Base-by-base conservation (phyloP, 2,113 vertebrate species). In the Myanophis thanlyinensis region DNA sequence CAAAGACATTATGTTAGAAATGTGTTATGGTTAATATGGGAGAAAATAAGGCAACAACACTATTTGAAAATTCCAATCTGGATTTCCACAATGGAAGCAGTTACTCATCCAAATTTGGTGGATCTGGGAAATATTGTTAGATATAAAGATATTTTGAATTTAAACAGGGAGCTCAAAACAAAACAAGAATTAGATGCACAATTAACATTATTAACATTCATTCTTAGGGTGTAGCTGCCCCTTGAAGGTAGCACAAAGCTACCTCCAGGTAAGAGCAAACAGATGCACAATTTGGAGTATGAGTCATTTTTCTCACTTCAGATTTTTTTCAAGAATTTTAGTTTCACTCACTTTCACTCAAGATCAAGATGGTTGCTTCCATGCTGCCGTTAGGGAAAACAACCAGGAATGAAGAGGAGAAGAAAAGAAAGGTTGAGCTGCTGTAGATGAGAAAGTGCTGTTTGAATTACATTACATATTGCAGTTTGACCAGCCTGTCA, bases 401-500 rank as follows among this genome's bases (percentile, higher is more conserved):
- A 80, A 80, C 35, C 35, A 35, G 47, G n/a, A 15, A 73, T 40
- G 47, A 18, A 84, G 73, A 13, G 49, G n/a, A 91, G 90, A 27
- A 12, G 22, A 22, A 84, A 30, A 44, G 73, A 85, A 49, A 25
- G 27, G 1, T 6, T 11, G n/a, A 8, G 11, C 23, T 48, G 56
- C 13, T 84, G 44, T 22, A 52, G 5, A 25, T 48, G 25, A 53
- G 22, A 89, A n/a, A 92, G 48, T 54, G 51, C 87, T 1, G 0
- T 51, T 54, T 56, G 90, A 46, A 89, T 4, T 88, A 35, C 30
- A 89, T 4, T 88, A 35, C 30, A 86, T 92, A 88, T 35, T 93
- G n/a, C 48, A 7, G 27, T 94, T 84, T 94, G 84, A 89, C 35
- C 7, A 84, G 48, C 54, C 47, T 90, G 91, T 85, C 88, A 95